Percentiles rank a stretch among this genome's conserved stretches.
Conservation (phyloP, 2,113 vertebrate species). For the Anthoscopus minutus region DNA sequence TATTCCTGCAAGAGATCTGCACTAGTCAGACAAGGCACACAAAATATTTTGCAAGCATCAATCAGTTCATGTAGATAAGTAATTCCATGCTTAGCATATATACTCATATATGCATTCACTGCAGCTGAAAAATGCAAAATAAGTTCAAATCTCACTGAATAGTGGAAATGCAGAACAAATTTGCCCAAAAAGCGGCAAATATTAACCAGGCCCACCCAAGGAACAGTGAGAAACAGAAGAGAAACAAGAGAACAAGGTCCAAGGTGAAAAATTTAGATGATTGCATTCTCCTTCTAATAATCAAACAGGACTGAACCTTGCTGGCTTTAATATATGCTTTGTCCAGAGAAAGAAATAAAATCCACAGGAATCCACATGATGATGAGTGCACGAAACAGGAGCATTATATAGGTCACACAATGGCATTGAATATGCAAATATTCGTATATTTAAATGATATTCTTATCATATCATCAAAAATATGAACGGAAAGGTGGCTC, state of each 20-base stretch:
- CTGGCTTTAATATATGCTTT: background rate
- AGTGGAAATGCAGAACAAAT: background rate
- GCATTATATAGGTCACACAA: background rate
- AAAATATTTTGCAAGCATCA: background rate
- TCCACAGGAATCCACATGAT: background rate
- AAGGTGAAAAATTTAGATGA: background rate
- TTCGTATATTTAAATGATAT: background rate
- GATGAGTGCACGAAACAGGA: background rate
- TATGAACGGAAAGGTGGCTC: constrained; percentile 16
- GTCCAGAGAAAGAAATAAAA: background rate
- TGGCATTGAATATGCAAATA: background rate
- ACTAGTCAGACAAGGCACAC: background rate
- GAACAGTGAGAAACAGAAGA: background rate
- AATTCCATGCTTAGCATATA: background rate
- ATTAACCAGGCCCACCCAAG: background rate
- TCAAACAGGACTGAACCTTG: background rate
- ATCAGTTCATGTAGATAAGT: background rate
- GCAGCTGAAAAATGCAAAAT: background rate
- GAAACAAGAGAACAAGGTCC: background rate
- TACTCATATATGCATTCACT: background rate
- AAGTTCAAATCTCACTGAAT: background rate
- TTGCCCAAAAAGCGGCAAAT: background rate
- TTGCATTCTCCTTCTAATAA: background rate
- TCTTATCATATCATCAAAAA: background rate
- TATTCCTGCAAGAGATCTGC: background rate